Evolutionary conservation across 2,797 vertebrate species (phyloP).

Genomic region (Oreonectes daqikongensis): DNA sequence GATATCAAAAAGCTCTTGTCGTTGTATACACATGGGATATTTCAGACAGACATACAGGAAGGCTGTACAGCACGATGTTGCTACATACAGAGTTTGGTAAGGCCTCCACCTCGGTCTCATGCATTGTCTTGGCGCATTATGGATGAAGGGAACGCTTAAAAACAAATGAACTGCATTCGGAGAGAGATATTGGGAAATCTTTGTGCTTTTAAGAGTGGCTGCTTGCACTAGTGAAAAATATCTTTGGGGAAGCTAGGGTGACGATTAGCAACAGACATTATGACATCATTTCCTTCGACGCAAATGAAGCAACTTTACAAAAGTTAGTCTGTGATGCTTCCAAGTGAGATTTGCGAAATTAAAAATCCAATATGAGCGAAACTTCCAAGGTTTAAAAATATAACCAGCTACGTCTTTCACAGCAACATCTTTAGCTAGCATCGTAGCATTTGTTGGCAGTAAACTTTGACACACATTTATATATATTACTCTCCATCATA

Average conservation of each 20-base stretch:
- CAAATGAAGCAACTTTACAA: not conserved
- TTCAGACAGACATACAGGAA: constrained; percentile 30
- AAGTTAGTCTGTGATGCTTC: not conserved
- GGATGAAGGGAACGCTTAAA: constrained; percentile 64
- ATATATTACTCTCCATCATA: constrained; percentile 84
- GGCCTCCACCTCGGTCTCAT: constrained; percentile 79
- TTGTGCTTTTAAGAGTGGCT: constrained; percentile 47
- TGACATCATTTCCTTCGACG: constrained; percentile 12
- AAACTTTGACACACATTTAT: constrained; percentile 57
- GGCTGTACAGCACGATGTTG: constrained; percentile 43
- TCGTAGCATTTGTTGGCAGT: constrained; percentile 46
- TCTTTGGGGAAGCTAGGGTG: constrained; percentile 48
- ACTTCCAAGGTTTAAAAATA: constrained; percentile 6
- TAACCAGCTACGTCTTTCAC: constrained; percentile 22
- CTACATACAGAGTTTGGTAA: constrained; percentile 70
- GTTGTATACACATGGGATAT: constrained; percentile 65
- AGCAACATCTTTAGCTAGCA: constrained; percentile 33
- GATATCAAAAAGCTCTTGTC: constrained; percentile 66
- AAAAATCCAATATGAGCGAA: not conserved
- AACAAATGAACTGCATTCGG: constrained; percentile 32
- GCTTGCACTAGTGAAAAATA: constrained; percentile 9
- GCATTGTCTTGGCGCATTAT: constrained; percentile 81
- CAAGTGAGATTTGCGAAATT: not conserved
- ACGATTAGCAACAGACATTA: constrained; percentile 9
- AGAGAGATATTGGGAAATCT: constrained; percentile 27